Percentiles rank a stretch among this genome's conserved stretches.
Evolutionary conservation across 2,113 vertebrate genomes (phyloP).

Genomic region (Siphamia tubifer): DNA sequence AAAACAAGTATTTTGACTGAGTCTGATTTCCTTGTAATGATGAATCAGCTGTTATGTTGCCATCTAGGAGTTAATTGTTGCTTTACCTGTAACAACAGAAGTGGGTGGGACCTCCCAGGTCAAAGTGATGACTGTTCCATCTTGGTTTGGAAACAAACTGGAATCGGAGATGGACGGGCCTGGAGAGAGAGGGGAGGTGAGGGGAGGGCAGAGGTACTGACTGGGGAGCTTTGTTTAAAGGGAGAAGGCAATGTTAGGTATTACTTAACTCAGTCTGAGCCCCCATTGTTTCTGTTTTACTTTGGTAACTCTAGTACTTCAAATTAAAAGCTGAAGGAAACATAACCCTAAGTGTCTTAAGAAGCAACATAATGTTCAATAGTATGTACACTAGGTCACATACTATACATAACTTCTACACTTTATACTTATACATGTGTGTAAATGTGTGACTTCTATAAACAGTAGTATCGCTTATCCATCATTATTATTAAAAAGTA

Average conservation of each 20-base stretch:
- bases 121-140: conserved; percentile 63
- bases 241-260: conserved; percentile 25
- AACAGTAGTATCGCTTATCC: too few species aligned
- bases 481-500: too few species aligned
- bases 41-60: neutral
- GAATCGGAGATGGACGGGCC: conserved; percentile 71
- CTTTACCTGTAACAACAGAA: conserved; percentile 73
- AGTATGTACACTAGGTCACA: too few species aligned
- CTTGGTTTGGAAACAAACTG: conserved; percentile 55
- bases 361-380: too few species aligned
- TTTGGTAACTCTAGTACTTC: neutral
- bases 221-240: conserved; percentile 60
- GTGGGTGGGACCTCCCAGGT: conserved; percentile 70
- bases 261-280: conserved; percentile 38
- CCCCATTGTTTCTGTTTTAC: conserved; percentile 32
- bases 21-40: neutral
- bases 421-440: too few species aligned
- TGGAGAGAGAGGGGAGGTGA: conserved; percentile 29
- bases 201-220: conserved; percentile 3
- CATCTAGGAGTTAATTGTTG: neutral
- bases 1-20: neutral
- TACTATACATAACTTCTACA: too few species aligned
- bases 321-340: conserved; percentile 1
- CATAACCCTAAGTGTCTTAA: neutral
- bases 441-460: too few species aligned